A percentile compares a stretch with the other conserved stretches of the same genome.
These are phyloP conservation scores for Drosophila dunni DNA, from an alignment of 1,140 invertebrate species.

Conservation along the genomic window DNA sequence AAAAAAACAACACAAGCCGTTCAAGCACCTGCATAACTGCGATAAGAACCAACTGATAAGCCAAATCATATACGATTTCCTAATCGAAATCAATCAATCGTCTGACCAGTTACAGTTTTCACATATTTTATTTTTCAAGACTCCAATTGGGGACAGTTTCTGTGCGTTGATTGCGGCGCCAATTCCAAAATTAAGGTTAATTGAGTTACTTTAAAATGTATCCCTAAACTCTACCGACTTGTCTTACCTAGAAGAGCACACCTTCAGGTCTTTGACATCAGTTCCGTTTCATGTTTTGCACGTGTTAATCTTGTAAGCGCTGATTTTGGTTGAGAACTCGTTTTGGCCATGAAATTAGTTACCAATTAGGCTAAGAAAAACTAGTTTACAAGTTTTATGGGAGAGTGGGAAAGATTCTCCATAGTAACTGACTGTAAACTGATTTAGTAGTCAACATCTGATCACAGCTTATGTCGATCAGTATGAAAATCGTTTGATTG, in stretches of 20 bases:
- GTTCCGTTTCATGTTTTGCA: not conserved
- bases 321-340: slow-evolving; percentile 42
- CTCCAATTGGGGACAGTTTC: slow-evolving; percentile 51
- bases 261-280: not conserved
- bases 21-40: slow-evolving; percentile 63
- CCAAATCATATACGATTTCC: slow-evolving; percentile 31
- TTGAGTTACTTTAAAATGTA: slow-evolving; percentile 28
- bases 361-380: not conserved
- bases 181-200: slow-evolving; percentile 69
- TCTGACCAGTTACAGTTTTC: slow-evolving; percentile 30
- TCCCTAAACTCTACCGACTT: not conserved
- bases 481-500: no score
- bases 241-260: not conserved
- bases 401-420: no score
- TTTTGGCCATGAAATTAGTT: slow-evolving; percentile 18
- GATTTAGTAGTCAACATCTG: no score
- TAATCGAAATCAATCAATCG: slow-evolving; percentile 66
- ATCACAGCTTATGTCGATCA: no score
- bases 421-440: no score
- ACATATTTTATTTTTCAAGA: slow-evolving; percentile 1
- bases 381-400: not conserved
- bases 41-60: slow-evolving; percentile 45
- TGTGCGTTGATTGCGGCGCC: slow-evolving; percentile 50
- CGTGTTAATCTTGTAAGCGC: slow-evolving; percentile 16
- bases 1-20: slow-evolving; percentile 25